phyloP scores from a whole-genome alignment of 2,797 vertebrate species.

The Buphagus erythrorhynchus region DNA sequence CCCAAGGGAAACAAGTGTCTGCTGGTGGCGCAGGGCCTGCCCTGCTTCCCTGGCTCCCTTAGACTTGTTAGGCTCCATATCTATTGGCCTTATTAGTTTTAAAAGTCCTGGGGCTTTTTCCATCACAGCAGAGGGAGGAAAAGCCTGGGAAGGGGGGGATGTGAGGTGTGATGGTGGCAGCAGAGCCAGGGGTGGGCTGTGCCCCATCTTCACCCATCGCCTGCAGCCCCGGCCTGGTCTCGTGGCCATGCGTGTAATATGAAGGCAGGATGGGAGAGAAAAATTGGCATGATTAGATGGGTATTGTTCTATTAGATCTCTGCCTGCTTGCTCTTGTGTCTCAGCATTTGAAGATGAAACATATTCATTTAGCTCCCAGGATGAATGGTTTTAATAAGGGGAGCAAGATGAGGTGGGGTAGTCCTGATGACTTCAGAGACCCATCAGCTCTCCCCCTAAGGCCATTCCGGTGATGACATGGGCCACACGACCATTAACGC shows the following conservation, averaged over 20 bases:
- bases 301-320: constrained; percentile 68
- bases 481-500: constrained; percentile 73
- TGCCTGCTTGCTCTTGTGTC: constrained; percentile 72
- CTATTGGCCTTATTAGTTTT: neutral
- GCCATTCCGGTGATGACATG: constrained; percentile 76
- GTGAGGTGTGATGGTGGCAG: neutral
- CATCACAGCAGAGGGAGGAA: neutral
- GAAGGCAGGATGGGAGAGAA: constrained; percentile 24
- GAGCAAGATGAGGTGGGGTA: constrained; percentile 80
- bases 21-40: neutral
- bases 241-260: neutral
- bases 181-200: neutral
- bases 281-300: constrained; percentile 66
- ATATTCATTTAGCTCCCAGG: constrained; percentile 87
- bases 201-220: neutral
- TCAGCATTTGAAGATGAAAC: constrained; percentile 82
- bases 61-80: neutral
- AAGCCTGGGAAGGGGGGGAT: neutral
- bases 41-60: neutral
- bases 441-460: constrained; percentile 77
- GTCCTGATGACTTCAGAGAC: constrained; percentile 82
- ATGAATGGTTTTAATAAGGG: constrained; percentile 93
- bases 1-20: neutral
- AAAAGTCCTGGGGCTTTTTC: constrained; percentile 16
- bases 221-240: neutral